Conservation (phyloP, 2,888 invertebrate genomes). For the Trachelus troglodyta region DNA sequence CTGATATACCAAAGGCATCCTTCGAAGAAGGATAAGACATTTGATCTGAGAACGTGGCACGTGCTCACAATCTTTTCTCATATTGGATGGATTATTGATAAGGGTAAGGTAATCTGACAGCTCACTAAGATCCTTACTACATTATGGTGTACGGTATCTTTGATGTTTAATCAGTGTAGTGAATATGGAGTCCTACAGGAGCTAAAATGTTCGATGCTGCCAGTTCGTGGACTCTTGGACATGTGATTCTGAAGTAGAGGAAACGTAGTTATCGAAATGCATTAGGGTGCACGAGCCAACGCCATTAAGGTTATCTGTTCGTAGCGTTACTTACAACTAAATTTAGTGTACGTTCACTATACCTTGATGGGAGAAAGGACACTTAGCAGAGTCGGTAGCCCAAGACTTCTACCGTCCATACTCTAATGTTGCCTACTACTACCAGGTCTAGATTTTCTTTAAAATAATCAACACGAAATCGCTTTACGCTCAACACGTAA, state of each 20-base stretch:
- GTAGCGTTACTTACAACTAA: slow-evolving; percentile 50
- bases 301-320: slow-evolving; percentile 55
- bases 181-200: neutral
- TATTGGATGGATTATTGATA: neutral
- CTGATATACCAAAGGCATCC: neutral
- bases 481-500: too few species aligned
- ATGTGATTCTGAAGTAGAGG: slow-evolving; percentile 2
- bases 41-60: neutral
- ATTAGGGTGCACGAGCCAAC: slow-evolving; percentile 46
- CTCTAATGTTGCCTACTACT: neutral
- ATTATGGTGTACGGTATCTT: neutral
- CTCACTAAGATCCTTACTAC: neutral
- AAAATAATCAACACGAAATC: neutral
- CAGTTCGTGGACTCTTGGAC: neutral
- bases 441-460: neutral
- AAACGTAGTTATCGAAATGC: slow-evolving; percentile 48
- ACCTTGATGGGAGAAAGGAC: slow-evolving; percentile 19
- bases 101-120: slow-evolving; percentile 9
- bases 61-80: neutral
- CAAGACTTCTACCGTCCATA: neutral
- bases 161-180: neutral
- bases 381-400: slow-evolving; percentile 13
- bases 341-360: slow-evolving; percentile 46
- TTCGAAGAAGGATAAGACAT: neutral
- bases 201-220: neutral